Conservation (phyloP, 1,140 invertebrate genomes). For the Andricus grossulariae region DNA sequence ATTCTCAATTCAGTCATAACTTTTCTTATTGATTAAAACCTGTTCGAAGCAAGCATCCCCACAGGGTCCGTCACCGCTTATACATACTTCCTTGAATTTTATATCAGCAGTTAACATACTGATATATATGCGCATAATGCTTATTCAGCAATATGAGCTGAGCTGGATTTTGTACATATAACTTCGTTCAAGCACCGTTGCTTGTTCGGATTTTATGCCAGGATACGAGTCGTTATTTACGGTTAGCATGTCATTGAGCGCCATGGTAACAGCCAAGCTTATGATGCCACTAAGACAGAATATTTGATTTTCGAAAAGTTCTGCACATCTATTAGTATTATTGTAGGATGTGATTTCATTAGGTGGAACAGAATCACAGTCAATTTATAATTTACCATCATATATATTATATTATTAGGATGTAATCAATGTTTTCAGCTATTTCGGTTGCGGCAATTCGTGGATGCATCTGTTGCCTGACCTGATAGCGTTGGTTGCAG, state of each 20-base stretch:
- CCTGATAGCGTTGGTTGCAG: not conserved
- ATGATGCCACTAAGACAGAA: not conserved
- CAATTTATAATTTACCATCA: slow-evolving; percentile 19
- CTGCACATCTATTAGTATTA: not conserved
- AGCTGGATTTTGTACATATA: slow-evolving; percentile 43
- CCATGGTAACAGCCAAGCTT: slow-evolving; percentile 1
- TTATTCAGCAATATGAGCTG: slow-evolving; percentile 43
- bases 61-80: too few relatives aligned
- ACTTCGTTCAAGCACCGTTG: slow-evolving; percentile 39
- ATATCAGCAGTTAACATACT: slow-evolving; percentile 40
- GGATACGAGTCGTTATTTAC: slow-evolving; percentile 50
- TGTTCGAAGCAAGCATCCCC: not conserved
- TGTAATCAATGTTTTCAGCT: not conserved
- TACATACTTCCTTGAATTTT: slow-evolving; percentile 47
- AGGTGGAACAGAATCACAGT: not conserved
- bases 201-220: slow-evolving; percentile 48
- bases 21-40: not conserved
- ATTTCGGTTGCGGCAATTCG: slow-evolving; percentile 25
- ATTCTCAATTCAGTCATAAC: too few relatives aligned
- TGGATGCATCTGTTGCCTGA: slow-evolving; percentile 22
- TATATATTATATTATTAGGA: slow-evolving; percentile 3
- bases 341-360: too few relatives aligned
- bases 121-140: slow-evolving; percentile 47
- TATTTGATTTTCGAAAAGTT: slow-evolving; percentile 3
- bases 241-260: slow-evolving; percentile 42